Evolutionary conservation across 2,888 invertebrate genomes (phyloP).

Genomic region (Ptilodon capucinus): DNA sequence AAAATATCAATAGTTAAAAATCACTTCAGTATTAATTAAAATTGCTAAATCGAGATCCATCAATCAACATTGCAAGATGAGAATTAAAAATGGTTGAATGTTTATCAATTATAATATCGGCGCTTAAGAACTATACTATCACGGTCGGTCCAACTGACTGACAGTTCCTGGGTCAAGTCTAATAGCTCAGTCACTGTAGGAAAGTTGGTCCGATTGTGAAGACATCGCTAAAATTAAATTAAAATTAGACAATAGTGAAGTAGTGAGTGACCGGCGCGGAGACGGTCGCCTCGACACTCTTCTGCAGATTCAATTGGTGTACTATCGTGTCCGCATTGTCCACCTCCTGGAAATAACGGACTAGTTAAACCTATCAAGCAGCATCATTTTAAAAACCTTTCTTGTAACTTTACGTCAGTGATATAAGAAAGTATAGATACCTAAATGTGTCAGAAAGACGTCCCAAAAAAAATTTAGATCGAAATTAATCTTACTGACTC

Average conservation of each 20-base stretch:
- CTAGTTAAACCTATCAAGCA: too few relatives aligned
- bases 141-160: too few relatives aligned
- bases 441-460: too few relatives aligned
- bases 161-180: too few relatives aligned
- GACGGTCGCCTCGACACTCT: slow-evolving; percentile 38
- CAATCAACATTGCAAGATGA: slow-evolving; percentile 28
- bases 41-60: slow-evolving; percentile 32
- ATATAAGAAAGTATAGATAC: too few relatives aligned
- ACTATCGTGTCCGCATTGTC: slow-evolving; percentile 42
- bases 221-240: slow-evolving; percentile 7
- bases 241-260: slow-evolving; percentile 54
- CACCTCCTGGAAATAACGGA: slow-evolving; percentile 37
- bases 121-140: slow-evolving; percentile 12
- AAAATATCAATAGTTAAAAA: not conserved
- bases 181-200: too few relatives aligned
- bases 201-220: too few relatives aligned
- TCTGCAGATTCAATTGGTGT: slow-evolving; percentile 49
- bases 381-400: too few relatives aligned
- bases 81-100: slow-evolving; percentile 4
- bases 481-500: too few relatives aligned
- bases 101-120: not conserved
- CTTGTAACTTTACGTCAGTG: too few relatives aligned
- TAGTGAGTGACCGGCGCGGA: slow-evolving; percentile 55
- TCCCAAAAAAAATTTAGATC: too few relatives aligned
- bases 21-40: not conserved